A percentile compares a stretch with the other conserved stretches of the same genome.
These are phyloP conservation scores for Lagria hirta DNA, from an alignment of 2,888 invertebrate genomes.

Conservation along the genomic window DNA sequence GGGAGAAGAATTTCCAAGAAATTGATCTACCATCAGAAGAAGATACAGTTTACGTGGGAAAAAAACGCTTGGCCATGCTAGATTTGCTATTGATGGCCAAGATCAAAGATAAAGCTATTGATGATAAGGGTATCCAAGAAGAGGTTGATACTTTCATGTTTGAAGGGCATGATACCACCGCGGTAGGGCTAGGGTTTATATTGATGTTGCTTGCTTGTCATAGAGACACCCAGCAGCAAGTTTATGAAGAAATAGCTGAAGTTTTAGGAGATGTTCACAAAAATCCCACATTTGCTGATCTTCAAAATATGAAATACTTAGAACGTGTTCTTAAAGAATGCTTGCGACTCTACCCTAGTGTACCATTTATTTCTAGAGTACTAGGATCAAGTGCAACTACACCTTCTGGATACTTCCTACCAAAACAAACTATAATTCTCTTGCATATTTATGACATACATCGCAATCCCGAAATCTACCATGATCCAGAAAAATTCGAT, in stretches of 20 bases:
- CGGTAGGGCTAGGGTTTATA: slow-evolving; percentile 49
- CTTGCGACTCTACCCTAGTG: slow-evolving; percentile 48
- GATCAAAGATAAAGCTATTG: slow-evolving; percentile 53
- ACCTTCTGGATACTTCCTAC: slow-evolving; percentile 49
- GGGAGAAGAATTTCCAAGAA: slow-evolving; percentile 30
- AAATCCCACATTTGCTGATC: slow-evolving; percentile 40
- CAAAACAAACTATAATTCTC: slow-evolving; percentile 56
- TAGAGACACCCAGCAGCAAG: slow-evolving; percentile 40
- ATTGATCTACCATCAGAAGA: slow-evolving; percentile 12
- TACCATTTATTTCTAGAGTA: slow-evolving; percentile 45
- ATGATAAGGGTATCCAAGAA: slow-evolving; percentile 59
- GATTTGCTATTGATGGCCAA: slow-evolving; percentile 59
- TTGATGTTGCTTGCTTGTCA: slow-evolving; percentile 56
- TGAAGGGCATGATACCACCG: slow-evolving; percentile 56
- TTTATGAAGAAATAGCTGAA: slow-evolving; percentile 31
- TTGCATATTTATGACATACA: slow-evolving; percentile 65
- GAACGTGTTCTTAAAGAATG: slow-evolving; percentile 50
- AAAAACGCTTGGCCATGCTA: slow-evolving; percentile 60
- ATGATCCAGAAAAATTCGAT: slow-evolving; percentile 65
- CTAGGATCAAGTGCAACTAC: slow-evolving; percentile 38
- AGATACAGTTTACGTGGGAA: slow-evolving; percentile 27
- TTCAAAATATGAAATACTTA: slow-evolving; percentile 47
- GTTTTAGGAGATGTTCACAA: slow-evolving; percentile 30
- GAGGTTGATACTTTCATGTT: slow-evolving; percentile 64
- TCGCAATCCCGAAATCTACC: slow-evolving; percentile 63